phyloP scores from a whole-genome alignment of 2,113 vertebrate species.

The Prochilodus magdalenae region DNA sequence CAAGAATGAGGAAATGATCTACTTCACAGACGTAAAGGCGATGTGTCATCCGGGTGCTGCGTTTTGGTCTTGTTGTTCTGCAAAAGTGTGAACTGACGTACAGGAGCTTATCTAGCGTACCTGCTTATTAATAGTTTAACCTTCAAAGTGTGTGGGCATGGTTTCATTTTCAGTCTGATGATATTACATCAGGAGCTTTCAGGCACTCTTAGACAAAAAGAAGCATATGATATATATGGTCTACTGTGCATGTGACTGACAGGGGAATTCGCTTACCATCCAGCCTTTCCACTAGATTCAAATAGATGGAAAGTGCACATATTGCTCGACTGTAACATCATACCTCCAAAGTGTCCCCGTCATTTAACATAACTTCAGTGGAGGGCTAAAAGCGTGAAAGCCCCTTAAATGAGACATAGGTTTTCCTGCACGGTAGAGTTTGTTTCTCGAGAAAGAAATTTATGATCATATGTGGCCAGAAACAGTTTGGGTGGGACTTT shows the following conservation, averaged over 20 bases:
- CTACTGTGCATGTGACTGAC: background rate
- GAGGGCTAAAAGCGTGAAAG: too few relatives aligned
- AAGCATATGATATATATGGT: background rate
- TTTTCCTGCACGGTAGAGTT: background rate
- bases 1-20: background rate
- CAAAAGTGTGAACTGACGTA: conserved; percentile 24
- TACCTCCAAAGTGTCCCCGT: background rate
- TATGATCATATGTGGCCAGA: background rate
- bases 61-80: background rate
- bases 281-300: background rate
- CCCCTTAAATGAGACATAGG: background rate
- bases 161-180: conserved; percentile 5
- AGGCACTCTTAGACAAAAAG: background rate
- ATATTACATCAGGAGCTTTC: background rate
- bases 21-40: background rate
- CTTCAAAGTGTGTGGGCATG: conserved; percentile 46
- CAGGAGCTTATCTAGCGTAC: background rate
- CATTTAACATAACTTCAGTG: background rate
- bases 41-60: background rate
- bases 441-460: background rate
- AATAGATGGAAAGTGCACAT: background rate
- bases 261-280: conserved; percentile 27
- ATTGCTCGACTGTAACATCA: background rate
- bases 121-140: background rate
- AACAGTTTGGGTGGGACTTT: background rate